Percentiles rank a stretch among this genome's conserved stretches.
Evolutionary conservation across 2,888 invertebrate genomes (phyloP).

Genomic region (Catotricha subobsoleta): DNA sequence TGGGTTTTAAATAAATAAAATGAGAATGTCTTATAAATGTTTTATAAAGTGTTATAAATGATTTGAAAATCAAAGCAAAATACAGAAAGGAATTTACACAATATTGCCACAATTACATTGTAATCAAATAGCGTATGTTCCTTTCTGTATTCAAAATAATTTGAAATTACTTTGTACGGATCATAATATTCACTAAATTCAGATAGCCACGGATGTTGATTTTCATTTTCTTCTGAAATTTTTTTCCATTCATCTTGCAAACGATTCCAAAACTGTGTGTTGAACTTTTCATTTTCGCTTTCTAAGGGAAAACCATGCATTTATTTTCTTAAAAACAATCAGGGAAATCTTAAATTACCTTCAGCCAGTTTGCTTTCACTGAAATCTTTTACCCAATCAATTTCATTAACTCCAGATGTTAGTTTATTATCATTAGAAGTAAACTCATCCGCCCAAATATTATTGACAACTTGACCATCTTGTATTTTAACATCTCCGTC

Average conservation of each 20-base stretch:
- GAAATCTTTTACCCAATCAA: slow-evolving; percentile 31
- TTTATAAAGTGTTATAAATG: not conserved
- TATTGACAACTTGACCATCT: slow-evolving; percentile 17
- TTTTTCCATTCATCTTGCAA: slow-evolving; percentile 63
- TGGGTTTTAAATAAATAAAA: slow-evolving; percentile 28
- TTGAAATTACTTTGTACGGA: slow-evolving; percentile 38
- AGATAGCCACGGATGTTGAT: slow-evolving; percentile 51
- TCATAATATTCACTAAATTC: slow-evolving; percentile 44
- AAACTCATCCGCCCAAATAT: slow-evolving; percentile 20
- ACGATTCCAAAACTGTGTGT: slow-evolving; percentile 41
- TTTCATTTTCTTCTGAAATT: slow-evolving; percentile 34
- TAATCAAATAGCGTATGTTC: too few relatives aligned
- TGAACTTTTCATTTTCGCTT: slow-evolving; percentile 33
- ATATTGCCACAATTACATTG: too few relatives aligned
- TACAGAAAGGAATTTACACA: too few relatives aligned
- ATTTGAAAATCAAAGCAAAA: not conserved
- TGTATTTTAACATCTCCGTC: slow-evolving; percentile 43
- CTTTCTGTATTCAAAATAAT: too few relatives aligned
- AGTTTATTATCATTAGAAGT: slow-evolving; percentile 4
- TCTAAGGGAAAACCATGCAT: not conserved
- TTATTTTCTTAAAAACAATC: not conserved
- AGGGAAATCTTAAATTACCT: slow-evolving; percentile 6
- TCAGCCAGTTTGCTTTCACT: slow-evolving; percentile 36
- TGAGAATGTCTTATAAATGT: not conserved
- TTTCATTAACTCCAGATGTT: slow-evolving; percentile 10